Evolutionary conservation across 1,140 invertebrate species (phyloP).

Genomic region (Drosophila pruinosa): DNA sequence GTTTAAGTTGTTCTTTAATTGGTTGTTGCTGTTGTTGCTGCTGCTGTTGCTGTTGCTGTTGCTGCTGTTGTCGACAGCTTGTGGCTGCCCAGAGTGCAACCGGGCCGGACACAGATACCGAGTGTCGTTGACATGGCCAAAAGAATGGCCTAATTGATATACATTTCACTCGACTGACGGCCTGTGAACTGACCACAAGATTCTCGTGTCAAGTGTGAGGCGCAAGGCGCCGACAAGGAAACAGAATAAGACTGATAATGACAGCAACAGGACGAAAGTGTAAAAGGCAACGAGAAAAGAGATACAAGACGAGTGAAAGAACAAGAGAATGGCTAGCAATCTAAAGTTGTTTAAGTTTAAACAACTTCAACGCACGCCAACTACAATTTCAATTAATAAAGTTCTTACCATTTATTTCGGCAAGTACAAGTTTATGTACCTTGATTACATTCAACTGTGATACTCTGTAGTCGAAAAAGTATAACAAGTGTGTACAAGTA

Average conservation of each 20-base stretch:
- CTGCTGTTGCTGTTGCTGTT: conserved; percentile 9
- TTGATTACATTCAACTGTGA: not conserved
- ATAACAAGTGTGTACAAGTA: too few species aligned
- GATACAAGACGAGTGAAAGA: not conserved
- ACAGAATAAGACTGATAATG: conserved; percentile 19
- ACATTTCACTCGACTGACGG: conserved; percentile 36
- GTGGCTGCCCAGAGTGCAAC: conserved; percentile 26
- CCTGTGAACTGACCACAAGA: conserved; percentile 20
- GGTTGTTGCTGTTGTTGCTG: conserved; percentile 9
- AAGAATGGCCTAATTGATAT: conserved; percentile 49
- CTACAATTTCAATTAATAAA: conserved; percentile 3
- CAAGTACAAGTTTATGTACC: not conserved
- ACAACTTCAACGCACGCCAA: conserved; percentile 1
- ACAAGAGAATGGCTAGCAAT: too few species aligned
- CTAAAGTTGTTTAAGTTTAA: not conserved
- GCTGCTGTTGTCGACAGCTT: conserved; percentile 32
- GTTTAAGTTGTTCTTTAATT: conserved; percentile 40
- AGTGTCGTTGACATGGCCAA: conserved; percentile 43
- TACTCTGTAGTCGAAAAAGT: not conserved
- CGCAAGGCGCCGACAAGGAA: not conserved
- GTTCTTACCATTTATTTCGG: not conserved
- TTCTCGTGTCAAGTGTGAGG: conserved; percentile 21
- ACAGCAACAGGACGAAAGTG: not conserved
- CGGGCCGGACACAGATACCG: conserved; percentile 15
- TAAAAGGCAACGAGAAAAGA: not conserved